Evolutionary conservation across 2,888 invertebrate genomes (phyloP), one percentile per base, ranked within the genome.

Genomic region (Scelioninae gen. 2): DNA sequence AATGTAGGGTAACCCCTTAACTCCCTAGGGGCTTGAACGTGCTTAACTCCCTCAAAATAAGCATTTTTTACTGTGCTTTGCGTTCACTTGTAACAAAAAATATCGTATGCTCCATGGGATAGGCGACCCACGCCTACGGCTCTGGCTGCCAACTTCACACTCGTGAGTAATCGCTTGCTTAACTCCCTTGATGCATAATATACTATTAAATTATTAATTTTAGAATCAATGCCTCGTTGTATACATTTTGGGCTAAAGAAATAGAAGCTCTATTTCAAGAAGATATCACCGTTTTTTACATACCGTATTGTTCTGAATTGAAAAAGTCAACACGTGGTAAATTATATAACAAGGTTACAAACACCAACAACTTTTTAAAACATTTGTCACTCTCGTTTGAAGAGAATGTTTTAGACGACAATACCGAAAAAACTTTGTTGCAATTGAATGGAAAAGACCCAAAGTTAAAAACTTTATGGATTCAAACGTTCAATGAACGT

Each of bases 311-410:
- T 25, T 0, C 6, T 13, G n/a, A 28, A 18, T 10, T 15, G 5
- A 28, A 50, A 31, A 25, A 5, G 11, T 22, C 22, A 5, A 2
- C 46, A 18, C 31, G 39, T 33, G 48, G 60, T 4, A 60, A 60
- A 60, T 7, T 60, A 22, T 60, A 60, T 25, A 5, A 48, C 10
- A 60, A 48, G 11, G 35, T 25, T 48, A n/a, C 35, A 15, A 60
- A 60, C 15, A 60, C 60, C 0, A 37, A 15, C 7, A 46, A 48
- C 10, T 48, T 48, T 35, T 22, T 60, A 2, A 58, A 60, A 25
- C 19, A 35, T 48, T 6, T 25, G 3, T 25, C 25, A 25, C 25
- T 4, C 25, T 25, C 25, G 1, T 7, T 22, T 5, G 16, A 37
- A 22, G 19, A 50, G 15, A 53, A 15, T 31, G 28, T n/a, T 1